phyloP scores from a whole-genome alignment of 2,113 vertebrate genomes.

The Collichthys lucidus region DNA sequence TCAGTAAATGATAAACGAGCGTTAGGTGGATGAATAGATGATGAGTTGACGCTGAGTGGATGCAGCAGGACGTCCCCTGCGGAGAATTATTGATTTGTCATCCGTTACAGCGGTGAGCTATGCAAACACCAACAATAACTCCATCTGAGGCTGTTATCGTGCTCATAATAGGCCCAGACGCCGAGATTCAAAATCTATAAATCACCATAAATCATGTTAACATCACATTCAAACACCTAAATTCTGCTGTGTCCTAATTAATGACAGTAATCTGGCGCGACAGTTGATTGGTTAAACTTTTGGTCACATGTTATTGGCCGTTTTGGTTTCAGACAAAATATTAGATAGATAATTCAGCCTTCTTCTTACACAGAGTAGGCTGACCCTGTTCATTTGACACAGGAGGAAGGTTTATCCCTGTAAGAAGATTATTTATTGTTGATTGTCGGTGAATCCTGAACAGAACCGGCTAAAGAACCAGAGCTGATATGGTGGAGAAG shows the following conservation, averaged over 20 bases:
- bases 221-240: neutral
- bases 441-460: no score
- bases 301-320: no score
- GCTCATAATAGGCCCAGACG: neutral
- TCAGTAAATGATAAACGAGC: neutral
- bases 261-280: neutral
- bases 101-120: constrained; percentile 32
- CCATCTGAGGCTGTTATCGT: constrained; percentile 1
- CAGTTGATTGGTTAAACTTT: neutral
- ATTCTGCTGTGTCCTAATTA: neutral
- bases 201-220: neutral
- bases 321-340: no score
- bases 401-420: no score
- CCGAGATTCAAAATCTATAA: constrained; percentile 25
- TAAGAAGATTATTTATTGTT: no score
- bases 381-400: no score
- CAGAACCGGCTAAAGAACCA: no score
- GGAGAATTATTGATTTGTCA: constrained; percentile 39
- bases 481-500: no score
- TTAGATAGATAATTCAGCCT: no score
- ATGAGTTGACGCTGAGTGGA: constrained; percentile 10
- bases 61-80: constrained; percentile 20
- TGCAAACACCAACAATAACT: constrained; percentile 38
- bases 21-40: constrained; percentile 20
- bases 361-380: neutral